A percentile compares a stretch with the other conserved stretches of the same genome.
Evolutionary conservation across 1,140 invertebrate genomes (phyloP).

Genomic region (Solenopsis fugax): DNA sequence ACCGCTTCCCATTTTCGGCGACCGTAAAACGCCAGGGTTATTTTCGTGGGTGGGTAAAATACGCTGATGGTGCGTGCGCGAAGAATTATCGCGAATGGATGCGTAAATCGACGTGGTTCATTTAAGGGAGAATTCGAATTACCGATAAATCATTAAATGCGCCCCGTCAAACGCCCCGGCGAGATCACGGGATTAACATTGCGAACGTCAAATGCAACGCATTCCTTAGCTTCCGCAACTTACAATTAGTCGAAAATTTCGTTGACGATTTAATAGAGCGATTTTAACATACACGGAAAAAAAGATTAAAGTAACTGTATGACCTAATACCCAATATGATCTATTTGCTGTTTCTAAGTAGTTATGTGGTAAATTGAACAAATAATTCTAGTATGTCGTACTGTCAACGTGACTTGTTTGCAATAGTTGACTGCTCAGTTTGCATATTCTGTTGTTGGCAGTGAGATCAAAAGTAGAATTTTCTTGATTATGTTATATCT

Average conservation of each 20-base stretch:
- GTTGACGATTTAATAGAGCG: background rate
- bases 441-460: no score
- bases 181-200: background rate
- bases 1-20: conserved; percentile 19
- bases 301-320: no score
- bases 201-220: no score
- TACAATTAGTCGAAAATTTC: background rate
- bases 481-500: no score
- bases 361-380: no score
- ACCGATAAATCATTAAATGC: conserved; percentile 25
- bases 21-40: conserved; percentile 45
- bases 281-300: background rate
- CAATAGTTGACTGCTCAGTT: no score
- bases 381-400: no score
- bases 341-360: no score
- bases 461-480: no score
- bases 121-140: conserved; percentile 18
- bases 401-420: no score
- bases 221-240: conserved; percentile 7
- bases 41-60: conserved; percentile 51
- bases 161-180: background rate
- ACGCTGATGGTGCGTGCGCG: conserved; percentile 1
- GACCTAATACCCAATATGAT: no score
- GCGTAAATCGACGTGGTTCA: conserved; percentile 19
- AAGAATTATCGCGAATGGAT: conserved; percentile 19